Base-by-base conservation (phyloP, 2,888 invertebrate species). In the Amaurobius ferox region DNA sequence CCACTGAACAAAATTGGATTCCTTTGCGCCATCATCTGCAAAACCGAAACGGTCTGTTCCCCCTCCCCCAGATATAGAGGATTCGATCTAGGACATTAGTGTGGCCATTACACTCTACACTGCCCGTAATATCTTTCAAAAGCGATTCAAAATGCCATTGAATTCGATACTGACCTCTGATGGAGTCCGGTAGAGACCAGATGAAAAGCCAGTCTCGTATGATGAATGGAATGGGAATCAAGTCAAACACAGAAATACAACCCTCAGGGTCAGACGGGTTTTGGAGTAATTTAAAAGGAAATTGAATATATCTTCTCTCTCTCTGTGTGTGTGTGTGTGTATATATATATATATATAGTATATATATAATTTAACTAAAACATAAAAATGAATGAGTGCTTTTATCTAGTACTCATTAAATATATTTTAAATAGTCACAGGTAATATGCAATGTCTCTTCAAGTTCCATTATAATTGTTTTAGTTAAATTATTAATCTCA, bases 71-170 rank as follows among this genome's bases (percentile, higher is more conserved):
- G 7, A 19, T 23, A 23, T 55, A 68, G 67, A 35, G 55, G 70
- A 26, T 35, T 29, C 67, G 39, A 23, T 32, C 68, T 19, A 30
- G 29, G 66, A 66, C 83, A 83, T 83, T 83, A 83, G 83, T 66
- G 71, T 83, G 72, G 66, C 83, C 83, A 83, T 83, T 83, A 83
- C 83, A 64, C 77, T 55, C 71, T 71, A 35, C 66, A 48, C 66
- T 39, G 66, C n/a, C 44, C 23, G 83, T 83, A 83, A 83, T 83
- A 77, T 83, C 77, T 83, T 83, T 83, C 71, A 77, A 81, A 74
- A 81, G 70, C 81, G 62, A 81, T 81, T 81, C 81, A 81, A 83
- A 68, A 77, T 72, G 83, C 77, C 40, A 83, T 81, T 81, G 62
- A 70, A 71, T 77, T 83, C 71, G 55, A 48, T 55, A 71, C 77